phyloP scores from a whole-genome alignment of 2,888 invertebrate genomes.

The Synanthedon andrenaeformis region DNA sequence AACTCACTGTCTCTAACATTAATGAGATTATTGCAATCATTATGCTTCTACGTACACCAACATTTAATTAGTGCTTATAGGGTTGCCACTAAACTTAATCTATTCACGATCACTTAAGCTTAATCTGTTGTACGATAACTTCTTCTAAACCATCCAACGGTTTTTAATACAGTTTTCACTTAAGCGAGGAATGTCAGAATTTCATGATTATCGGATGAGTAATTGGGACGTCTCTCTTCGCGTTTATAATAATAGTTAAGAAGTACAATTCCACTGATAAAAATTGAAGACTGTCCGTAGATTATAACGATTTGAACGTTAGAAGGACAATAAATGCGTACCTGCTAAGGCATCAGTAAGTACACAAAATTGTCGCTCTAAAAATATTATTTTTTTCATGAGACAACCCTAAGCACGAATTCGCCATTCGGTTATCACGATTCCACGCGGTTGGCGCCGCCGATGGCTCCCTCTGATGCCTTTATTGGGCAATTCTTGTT shows the following conservation, averaged over 20 bases:
- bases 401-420: constrained; percentile 18
- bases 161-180: too few species aligned
- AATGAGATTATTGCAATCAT: background rate
- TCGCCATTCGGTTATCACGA: constrained; percentile 21
- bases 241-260: too few species aligned
- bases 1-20: too few species aligned
- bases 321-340: too few species aligned
- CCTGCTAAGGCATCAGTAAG: too few species aligned
- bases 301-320: background rate
- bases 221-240: too few species aligned
- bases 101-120: background rate
- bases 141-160: too few species aligned
- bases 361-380: background rate
- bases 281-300: background rate
- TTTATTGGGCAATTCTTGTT: constrained; percentile 34
- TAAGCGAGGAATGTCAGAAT: too few species aligned
- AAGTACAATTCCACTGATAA: background rate
- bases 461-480: constrained; percentile 6
- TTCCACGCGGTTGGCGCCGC: constrained; percentile 36
- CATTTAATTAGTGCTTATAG: background rate
- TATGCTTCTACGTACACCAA: background rate
- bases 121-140: background rate
- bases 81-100: background rate
- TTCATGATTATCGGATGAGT: too few species aligned
- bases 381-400: background rate